Evolutionary conservation across 2,797 vertebrate genomes (phyloP).

Genomic region (Tokudaia tokunoshimensis): DNA sequence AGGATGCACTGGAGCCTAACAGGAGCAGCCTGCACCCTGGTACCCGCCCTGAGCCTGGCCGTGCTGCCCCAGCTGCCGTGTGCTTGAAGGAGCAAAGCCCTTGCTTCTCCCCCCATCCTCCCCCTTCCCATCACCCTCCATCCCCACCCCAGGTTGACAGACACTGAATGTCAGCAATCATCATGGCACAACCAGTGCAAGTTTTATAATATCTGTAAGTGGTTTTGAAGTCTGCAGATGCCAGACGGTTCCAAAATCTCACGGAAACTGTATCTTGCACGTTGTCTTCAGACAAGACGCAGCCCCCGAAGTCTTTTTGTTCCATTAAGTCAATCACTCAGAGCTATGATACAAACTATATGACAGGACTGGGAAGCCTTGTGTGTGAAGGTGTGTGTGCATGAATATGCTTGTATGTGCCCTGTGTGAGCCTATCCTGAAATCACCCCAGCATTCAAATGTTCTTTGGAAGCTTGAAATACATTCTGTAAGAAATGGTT

Average conservation of each 20-base stretch:
- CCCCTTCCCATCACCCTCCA: background rate
- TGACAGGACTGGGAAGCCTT: background rate
- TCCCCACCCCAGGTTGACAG: slow-evolving; percentile 78
- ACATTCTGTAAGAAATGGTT: background rate
- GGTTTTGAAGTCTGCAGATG: slow-evolving; percentile 82
- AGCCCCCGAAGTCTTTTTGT: background rate
- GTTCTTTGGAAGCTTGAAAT: background rate
- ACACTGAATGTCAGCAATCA: slow-evolving; percentile 85
- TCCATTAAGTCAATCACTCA: background rate
- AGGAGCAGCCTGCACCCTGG: slow-evolving; percentile 49
- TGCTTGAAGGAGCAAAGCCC: slow-evolving; percentile 35
- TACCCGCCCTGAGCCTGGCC: background rate
- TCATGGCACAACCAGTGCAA: slow-evolving; percentile 84
- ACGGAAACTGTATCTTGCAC: slow-evolving; percentile 70
- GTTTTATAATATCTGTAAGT: slow-evolving; percentile 83
- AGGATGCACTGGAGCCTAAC: slow-evolving; percentile 60
- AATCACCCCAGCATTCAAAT: background rate
- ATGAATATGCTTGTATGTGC: background rate
- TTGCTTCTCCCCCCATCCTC: background rate
- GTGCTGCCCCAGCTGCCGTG: slow-evolving; percentile 52
- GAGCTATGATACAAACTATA: background rate
- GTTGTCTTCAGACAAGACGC: slow-evolving; percentile 73
- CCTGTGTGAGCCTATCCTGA: background rate
- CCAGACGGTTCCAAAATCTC: slow-evolving; percentile 83
- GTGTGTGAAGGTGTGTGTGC: background rate